phyloP scores from a whole-genome alignment of 1,140 invertebrate genomes.

The Latrodectus geometricus region DNA sequence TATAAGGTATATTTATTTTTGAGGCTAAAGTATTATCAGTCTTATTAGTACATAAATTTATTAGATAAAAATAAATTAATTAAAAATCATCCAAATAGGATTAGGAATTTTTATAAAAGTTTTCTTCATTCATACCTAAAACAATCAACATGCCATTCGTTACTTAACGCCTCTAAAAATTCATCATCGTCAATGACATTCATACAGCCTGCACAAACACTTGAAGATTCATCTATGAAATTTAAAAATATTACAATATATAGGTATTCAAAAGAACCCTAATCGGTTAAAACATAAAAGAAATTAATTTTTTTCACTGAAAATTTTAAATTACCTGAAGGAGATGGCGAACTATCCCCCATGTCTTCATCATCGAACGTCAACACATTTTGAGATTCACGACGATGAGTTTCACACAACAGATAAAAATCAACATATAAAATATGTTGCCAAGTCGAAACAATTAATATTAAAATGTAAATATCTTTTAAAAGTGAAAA shows the following conservation, averaged over 20 bases:
- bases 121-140: conserved; percentile 74
- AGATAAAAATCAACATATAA: conserved; percentile 13
- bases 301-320: too few relatives aligned
- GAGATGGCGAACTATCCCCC: conserved; percentile 55
- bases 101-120: too few relatives aligned
- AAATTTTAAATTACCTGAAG: conserved; percentile 31
- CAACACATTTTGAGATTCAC: conserved; percentile 26
- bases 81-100: too few relatives aligned
- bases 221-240: conserved; percentile 51
- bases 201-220: conserved; percentile 78
- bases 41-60: too few relatives aligned
- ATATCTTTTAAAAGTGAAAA: neutral
- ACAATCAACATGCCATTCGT: conserved; percentile 89
- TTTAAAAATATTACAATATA: neutral
- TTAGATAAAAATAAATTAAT: too few relatives aligned
- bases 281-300: too few relatives aligned
- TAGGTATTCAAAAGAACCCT: neutral
- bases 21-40: too few relatives aligned
- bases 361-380: conserved; percentile 53
- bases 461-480: neutral
- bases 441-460: neutral
- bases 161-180: conserved; percentile 81
- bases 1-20: too few relatives aligned
- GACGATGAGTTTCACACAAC: conserved; percentile 8
- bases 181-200: conserved; percentile 81